These are phyloP conservation scores for Norana najaformis DNA, from an alignment of 2,888 invertebrate genomes.

Conservation along the genomic window DNA sequence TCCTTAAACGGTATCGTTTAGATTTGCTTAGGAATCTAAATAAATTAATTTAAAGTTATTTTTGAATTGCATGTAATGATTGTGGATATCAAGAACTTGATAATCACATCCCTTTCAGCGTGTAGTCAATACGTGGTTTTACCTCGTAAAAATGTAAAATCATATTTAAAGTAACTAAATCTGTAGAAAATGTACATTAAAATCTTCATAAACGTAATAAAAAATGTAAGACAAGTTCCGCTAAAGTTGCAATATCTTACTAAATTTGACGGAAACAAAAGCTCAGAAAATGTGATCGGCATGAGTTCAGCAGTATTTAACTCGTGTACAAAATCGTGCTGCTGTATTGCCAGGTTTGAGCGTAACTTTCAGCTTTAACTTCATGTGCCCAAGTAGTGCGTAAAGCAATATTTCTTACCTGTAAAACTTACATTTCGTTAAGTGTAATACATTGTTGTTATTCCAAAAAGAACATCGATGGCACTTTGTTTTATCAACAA, in stretches of 20 bases:
- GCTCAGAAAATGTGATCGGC: neutral
- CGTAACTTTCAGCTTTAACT: neutral
- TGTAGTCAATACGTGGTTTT: neutral
- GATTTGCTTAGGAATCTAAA: neutral
- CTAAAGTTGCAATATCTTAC: neutral
- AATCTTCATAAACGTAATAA: neutral
- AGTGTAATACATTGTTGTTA: too few relatives aligned
- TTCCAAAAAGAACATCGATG: too few relatives aligned
- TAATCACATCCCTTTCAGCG: neutral
- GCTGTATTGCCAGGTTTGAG: neutral
- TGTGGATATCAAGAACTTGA: neutral
- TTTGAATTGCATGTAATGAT: neutral
- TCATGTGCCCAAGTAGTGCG: neutral
- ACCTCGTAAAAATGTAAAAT: neutral
- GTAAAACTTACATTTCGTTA: neutral
- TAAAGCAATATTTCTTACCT: neutral
- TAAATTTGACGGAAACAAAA: neutral
- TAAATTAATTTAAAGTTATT: neutral
- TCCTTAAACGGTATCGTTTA: neutral
- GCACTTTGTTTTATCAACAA: too few relatives aligned
- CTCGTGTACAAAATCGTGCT: neutral
- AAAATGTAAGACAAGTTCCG: neutral
- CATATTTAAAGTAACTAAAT: neutral
- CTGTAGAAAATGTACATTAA: neutral
- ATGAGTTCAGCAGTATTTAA: neutral